Evolutionary conservation across 2,113 vertebrate genomes (phyloP), one percentile per base, ranked within the genome.

Genomic region (Spea bombifrons): DNA sequence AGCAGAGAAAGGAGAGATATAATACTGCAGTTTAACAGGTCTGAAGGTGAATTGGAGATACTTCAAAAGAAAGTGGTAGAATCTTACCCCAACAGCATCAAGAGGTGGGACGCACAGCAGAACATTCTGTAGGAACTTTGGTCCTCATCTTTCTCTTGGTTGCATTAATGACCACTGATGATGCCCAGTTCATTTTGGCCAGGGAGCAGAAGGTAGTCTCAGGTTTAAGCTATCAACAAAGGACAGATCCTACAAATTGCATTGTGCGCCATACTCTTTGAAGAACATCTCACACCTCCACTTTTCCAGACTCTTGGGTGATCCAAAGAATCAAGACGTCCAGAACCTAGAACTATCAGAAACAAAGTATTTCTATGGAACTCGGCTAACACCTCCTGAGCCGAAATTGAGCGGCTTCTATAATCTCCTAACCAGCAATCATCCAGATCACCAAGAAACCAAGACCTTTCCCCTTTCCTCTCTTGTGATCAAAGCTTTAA

Each of bases 71-170:
- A 30, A 30, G 30, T 30, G 30, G 30, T 30, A 30, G 66, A 15
- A 45, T 30, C 76, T 79, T 79, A 79, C 76, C 76, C 61, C 66
- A 61, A 57, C 76, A 79, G 76, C 76, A 79, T 79, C 70, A 79
- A 73, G 63, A 71, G 43, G 13, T 73, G 61, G 10, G 50, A 50
- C 13, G 49, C 30, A 66, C 46, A 69, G 12, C 61, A 48, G 61
- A 53, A 17, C 69, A 73, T 49, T 49, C 70, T 66, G 76, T 49
- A 30, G 43, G 13, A 49, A 66, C 8, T 30, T 9, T 43, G 59
- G 50, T 57, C 61, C 61, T 50, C 76, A 79, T 79, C 30, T 16
- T 79, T 73, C 9, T 66, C 66, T 44, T 13, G 67, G 52, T n/a
- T 55, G 52, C 30, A 16, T 9, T 16, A 16, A 10, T 66, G 43